Conservation (phyloP, 2,888 invertebrate genomes). For the Melangyna quadrimaculata region DNA sequence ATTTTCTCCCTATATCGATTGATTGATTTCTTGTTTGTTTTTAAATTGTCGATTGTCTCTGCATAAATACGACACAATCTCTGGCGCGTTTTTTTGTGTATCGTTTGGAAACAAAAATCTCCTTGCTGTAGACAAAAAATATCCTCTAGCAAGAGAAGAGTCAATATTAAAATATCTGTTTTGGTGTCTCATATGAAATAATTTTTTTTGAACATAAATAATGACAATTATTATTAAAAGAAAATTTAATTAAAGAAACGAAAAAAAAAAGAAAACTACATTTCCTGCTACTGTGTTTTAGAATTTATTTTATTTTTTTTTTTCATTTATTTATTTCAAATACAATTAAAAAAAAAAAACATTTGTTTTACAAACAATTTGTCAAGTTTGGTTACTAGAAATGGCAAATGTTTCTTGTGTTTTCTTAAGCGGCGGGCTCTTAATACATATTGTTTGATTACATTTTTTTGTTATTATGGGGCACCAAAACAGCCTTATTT, state of each 20-base stretch:
- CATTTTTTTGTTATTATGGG: conserved; percentile 74
- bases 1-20: conserved; percentile 72
- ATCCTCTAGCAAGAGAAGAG: conserved; percentile 55
- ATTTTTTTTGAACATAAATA: conserved; percentile 17
- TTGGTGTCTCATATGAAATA: conserved; percentile 78
- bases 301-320: conserved; percentile 38
- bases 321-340: conserved; percentile 30
- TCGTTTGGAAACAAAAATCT: conserved; percentile 75
- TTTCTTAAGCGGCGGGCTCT: conserved; percentile 19
- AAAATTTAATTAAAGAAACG: conserved; percentile 30
- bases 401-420: conserved; percentile 73
- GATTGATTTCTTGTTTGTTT: conserved; percentile 75
- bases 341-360: conserved; percentile 22
- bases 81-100: conserved; percentile 72
- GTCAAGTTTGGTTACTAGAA: conserved; percentile 74
- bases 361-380: conserved; percentile 54
- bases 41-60: conserved; percentile 74
- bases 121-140: conserved; percentile 26
- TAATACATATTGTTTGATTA: background rate
- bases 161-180: conserved; percentile 77
- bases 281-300: conserved; percentile 70
- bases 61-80: conserved; percentile 71
- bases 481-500: conserved; percentile 86
- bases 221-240: conserved; percentile 25
- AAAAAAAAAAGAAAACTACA: conserved; percentile 62